Evolutionary conservation across 1,140 invertebrate genomes (phyloP), one percentile per base, ranked within the genome.

Genomic region (Caenorhabditis brenneri): DNA sequence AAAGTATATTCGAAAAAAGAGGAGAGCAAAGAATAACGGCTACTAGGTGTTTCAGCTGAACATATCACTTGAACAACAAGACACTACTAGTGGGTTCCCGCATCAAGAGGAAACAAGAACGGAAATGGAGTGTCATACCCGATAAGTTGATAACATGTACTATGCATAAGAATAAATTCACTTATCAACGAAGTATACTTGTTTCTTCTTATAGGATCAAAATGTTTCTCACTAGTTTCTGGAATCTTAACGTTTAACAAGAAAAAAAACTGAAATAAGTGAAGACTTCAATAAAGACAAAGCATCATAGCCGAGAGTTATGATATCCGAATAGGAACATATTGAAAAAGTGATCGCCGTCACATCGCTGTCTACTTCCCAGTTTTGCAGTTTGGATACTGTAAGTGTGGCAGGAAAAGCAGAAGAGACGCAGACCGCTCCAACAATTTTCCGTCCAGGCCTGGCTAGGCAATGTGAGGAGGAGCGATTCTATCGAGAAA

Each of bases 381-480:
- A 46, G 65, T 39, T 74, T 74, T 74, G 65, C 65, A 74, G 65
- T 74, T 74, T 42, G 65, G 33, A 24, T 74, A 74, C 65, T 74
- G 65, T 74, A 74, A 42, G 58, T 65, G 33, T 74, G 65, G 36
- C 65, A 42, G 36, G n/a, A 74, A 74, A 74, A 46, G 33, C 65
- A 46, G 19, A 24, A 42, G 65, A 74, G 65, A 74, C 65, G 65
- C 65, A 74, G 65, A 24, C 29, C 33, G 65, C 36, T 74, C 65
- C 42, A 42, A 36, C 36, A 74, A 42, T 74, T 74, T 42, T 46
- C n/a, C 36, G n/a, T 74, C 7, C 53, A 19, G 60, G 31, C 60
- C 16, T 19, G 15, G 60, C 33, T 12, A 58, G 22, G 42, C 42
- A 46, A 46, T n/a, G n/a, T n/a, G 39, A 51, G 53, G 65, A 42